A percentile compares a stretch with the other conserved stretches of the same genome.
Conservation (phyloP, 2,888 invertebrate genomes). For the Alcis repandata region DNA sequence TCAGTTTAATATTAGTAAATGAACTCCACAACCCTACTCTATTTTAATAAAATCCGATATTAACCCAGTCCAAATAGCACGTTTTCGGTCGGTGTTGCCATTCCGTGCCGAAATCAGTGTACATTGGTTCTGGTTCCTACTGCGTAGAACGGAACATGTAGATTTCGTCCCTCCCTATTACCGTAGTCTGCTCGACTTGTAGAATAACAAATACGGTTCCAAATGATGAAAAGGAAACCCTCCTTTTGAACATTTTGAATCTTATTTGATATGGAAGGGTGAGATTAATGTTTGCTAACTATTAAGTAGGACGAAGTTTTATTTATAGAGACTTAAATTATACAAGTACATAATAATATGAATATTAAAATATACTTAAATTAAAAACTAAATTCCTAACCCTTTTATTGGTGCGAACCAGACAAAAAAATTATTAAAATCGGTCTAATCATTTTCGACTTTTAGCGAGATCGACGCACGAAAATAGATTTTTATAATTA, state of each 20-base stretch:
- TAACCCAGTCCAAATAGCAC: not conserved
- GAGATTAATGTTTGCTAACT: too few relatives aligned
- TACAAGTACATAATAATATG: too few relatives aligned
- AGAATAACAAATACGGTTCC: constrained; percentile 11
- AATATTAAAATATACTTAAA: too few relatives aligned
- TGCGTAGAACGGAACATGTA: constrained; percentile 15
- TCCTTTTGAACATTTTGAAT: not conserved
- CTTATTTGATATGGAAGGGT: too few relatives aligned
- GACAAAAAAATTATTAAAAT: too few relatives aligned
- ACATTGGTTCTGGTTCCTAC: constrained; percentile 3
- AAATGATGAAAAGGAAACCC: not conserved
- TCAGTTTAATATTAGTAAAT: not conserved
- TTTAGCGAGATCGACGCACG: too few relatives aligned
- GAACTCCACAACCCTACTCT: not conserved
- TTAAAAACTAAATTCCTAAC: too few relatives aligned
- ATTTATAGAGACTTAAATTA: too few relatives aligned
- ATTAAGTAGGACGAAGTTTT: too few relatives aligned
- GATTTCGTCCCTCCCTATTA: constrained; percentile 9
- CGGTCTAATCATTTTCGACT: too few relatives aligned
- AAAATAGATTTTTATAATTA: too few relatives aligned
- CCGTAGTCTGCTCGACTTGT: constrained; percentile 31
- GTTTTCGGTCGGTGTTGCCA: not conserved
- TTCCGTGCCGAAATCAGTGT: not conserved
- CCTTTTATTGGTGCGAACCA: too few relatives aligned
- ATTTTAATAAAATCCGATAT: constrained; percentile 1